Evolutionary conservation across 2,888 invertebrate species (phyloP).

Genomic region (Parochlus steinenii): DNA sequence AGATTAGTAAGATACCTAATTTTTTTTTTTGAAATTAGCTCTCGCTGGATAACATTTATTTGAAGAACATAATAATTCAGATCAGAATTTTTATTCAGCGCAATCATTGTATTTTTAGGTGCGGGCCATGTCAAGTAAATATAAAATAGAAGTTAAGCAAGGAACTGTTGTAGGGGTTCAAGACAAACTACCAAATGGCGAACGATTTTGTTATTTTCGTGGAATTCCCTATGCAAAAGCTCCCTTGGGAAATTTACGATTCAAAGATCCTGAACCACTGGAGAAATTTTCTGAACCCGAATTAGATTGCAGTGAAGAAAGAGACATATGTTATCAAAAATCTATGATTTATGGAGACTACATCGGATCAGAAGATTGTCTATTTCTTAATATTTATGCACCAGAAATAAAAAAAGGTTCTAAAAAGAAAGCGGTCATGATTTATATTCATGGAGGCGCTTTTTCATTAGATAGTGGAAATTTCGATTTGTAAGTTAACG

Average conservation of each 20-base stretch:
- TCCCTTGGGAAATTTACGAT: constrained; percentile 31
- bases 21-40: no score
- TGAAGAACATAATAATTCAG: no score
- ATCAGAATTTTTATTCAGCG: no score
- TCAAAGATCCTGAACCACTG: constrained; percentile 25
- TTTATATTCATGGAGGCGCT: constrained; percentile 28
- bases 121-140: no score
- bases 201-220: constrained; percentile 32
- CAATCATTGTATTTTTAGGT: no score
- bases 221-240: constrained; percentile 41
- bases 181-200: constrained; percentile 25
- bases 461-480: constrained; percentile 21
- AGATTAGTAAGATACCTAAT: no score
- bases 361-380: constrained; percentile 25
- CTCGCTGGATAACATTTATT: no score
- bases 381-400: constrained; percentile 25
- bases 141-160: constrained; percentile 28
- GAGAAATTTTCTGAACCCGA: constrained; percentile 20
- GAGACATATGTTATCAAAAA: constrained; percentile 22
- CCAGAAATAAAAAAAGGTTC: constrained; percentile 17
- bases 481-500: not conserved
- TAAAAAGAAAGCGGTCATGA: constrained; percentile 23
- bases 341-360: constrained; percentile 19
- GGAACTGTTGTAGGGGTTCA: constrained; percentile 34
- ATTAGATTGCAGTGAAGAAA: constrained; percentile 24